Evolutionary conservation across 2,797 vertebrate species (phyloP).

Genomic region (Gadopsis marmoratus): DNA sequence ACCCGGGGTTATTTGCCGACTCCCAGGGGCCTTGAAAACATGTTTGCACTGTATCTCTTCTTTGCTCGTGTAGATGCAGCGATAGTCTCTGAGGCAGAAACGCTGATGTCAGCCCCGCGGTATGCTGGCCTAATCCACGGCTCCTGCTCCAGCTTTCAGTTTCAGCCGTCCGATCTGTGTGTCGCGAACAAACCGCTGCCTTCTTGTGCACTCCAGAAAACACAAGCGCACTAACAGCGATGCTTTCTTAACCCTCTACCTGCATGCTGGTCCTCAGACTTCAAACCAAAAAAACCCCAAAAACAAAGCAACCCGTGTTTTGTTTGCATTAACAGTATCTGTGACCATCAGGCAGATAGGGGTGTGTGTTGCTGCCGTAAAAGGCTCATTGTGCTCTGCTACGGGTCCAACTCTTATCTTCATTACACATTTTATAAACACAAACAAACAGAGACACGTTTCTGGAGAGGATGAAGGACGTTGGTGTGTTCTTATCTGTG

Average conservation of each 20-base stretch:
- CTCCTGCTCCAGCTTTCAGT: constrained; percentile 43
- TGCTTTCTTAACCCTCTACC: constrained; percentile 49
- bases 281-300: constrained; percentile 61
- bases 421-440: constrained; percentile 65
- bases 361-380: constrained; percentile 62
- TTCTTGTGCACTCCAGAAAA: constrained; percentile 42
- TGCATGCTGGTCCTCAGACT: constrained; percentile 57
- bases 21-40: constrained; percentile 35
- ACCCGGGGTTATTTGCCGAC: constrained; percentile 42
- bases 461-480: constrained; percentile 42
- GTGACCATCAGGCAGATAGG: constrained; percentile 60
- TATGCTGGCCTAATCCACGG: constrained; percentile 61
- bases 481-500: constrained; percentile 51
- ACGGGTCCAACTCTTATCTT: constrained; percentile 68
- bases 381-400: constrained; percentile 66
- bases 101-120: constrained; percentile 69
- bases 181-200: constrained; percentile 42
- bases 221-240: constrained; percentile 47
- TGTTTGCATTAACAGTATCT: constrained; percentile 77
- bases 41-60: constrained; percentile 45
- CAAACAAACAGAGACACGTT: constrained; percentile 61
- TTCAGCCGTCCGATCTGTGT: constrained; percentile 24
- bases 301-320: constrained; percentile 47
- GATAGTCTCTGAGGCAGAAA: constrained; percentile 63
- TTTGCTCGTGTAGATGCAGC: constrained; percentile 37